phyloP scores from a whole-genome alignment of 2,888 invertebrate genomes.

The Melanophora roralis region DNA sequence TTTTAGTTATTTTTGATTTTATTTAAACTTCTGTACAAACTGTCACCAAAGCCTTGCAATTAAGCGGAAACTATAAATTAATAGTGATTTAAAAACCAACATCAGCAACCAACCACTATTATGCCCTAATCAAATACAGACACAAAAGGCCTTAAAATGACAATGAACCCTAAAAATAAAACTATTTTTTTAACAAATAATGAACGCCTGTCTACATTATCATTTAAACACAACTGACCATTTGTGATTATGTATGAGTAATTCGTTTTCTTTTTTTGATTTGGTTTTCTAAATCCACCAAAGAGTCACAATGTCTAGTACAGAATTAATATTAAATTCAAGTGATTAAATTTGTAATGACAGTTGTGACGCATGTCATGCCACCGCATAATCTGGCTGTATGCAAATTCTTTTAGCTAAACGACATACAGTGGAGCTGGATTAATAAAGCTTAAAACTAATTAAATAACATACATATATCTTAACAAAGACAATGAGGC shows the following conservation, averaged over 20 bases:
- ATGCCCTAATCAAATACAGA: background rate
- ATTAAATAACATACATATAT: too few relatives aligned
- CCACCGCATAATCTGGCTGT: background rate
- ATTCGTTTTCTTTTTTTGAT: background rate
- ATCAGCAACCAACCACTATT: background rate
- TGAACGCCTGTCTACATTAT: constrained; percentile 1
- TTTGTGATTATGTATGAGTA: constrained; percentile 5
- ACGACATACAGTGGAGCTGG: background rate
- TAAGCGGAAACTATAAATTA: background rate
- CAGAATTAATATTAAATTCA: constrained; percentile 14
- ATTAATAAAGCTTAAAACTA: too few relatives aligned
- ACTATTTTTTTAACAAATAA: background rate
- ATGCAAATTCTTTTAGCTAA: constrained; percentile 10
- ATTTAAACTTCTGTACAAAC: too few relatives aligned
- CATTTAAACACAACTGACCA: constrained; percentile 38
- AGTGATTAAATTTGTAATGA: constrained; percentile 39
- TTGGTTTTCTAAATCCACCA: constrained; percentile 1
- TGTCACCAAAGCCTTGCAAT: too few relatives aligned
- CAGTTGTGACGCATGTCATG: constrained; percentile 52
- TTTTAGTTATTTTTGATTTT: too few relatives aligned
- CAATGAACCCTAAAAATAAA: constrained; percentile 39
- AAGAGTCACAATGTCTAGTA: constrained; percentile 48
- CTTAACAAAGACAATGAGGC: too few relatives aligned
- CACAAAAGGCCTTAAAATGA: constrained; percentile 22
- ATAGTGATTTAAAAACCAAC: background rate